A percentile compares a stretch with the other conserved stretches of the same genome.
Conservation (phyloP, 2,888 invertebrate genomes). For the Podotricha telesiphe region DNA sequence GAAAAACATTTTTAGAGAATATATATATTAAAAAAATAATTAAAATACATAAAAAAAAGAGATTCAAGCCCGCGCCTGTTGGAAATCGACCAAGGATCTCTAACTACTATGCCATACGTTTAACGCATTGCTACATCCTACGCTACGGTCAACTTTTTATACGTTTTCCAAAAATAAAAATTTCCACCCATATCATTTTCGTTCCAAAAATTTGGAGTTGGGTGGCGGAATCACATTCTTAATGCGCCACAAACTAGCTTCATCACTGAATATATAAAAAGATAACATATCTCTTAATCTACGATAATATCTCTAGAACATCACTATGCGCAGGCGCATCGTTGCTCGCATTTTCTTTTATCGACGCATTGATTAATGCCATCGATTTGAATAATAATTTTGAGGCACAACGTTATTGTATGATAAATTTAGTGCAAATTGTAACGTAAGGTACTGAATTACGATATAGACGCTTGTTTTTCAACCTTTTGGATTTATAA, state of each 20-base stretch:
- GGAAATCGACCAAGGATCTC: too few relatives aligned
- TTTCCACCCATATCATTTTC: too few relatives aligned
- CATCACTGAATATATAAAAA: neutral
- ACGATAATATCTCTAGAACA: conserved; percentile 45
- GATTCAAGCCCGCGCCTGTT: too few relatives aligned
- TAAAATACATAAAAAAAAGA: too few relatives aligned
- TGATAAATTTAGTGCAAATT: conserved; percentile 84
- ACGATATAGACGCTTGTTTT: conserved; percentile 30
- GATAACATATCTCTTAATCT: neutral
- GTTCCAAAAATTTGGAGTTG: too few relatives aligned
- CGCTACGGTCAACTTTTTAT: too few relatives aligned
- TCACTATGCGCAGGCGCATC: conserved; percentile 70
- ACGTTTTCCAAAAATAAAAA: too few relatives aligned
- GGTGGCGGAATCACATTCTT: too few relatives aligned
- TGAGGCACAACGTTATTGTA: conserved; percentile 82
- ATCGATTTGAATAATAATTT: conserved; percentile 83
- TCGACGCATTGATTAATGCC: conserved; percentile 82
- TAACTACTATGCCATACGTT: too few relatives aligned
- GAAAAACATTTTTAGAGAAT: too few relatives aligned
- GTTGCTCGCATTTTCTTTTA: conserved; percentile 80
- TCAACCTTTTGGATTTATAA: conserved; percentile 29
- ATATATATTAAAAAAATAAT: too few relatives aligned
- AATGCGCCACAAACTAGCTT: neutral
- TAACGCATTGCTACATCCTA: too few relatives aligned
- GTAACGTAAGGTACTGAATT: conserved; percentile 62